These are phyloP conservation scores for Epicampocera succincta DNA, from an alignment of 2,888 invertebrate genomes.

Conservation along the genomic window DNA sequence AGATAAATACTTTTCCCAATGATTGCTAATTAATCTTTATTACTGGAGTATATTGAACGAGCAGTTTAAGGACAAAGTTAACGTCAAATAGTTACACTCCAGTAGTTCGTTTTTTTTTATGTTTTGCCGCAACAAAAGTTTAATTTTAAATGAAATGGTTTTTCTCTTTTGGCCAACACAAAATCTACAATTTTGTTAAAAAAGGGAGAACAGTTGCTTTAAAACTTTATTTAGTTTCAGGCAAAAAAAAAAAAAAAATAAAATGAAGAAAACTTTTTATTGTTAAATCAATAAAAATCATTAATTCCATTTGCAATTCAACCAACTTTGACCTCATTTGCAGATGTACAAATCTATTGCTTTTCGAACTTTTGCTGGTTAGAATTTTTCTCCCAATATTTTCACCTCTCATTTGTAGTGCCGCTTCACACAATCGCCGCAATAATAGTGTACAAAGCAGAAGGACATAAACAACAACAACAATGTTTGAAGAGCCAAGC, in stretches of 20 bases:
- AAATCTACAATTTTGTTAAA: conserved; percentile 3
- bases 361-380: conserved; percentile 12
- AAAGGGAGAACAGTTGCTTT: neutral
- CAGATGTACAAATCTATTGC: conserved; percentile 45
- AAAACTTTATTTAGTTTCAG: conserved; percentile 41
- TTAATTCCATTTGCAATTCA: conserved; percentile 47
- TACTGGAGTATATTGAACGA: conserved; percentile 3
- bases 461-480: conserved; percentile 42
- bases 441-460: conserved; percentile 48
- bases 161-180: neutral
- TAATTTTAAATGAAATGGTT: conserved; percentile 8
- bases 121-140: conserved; percentile 14
- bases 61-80: neutral
- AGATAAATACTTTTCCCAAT: neutral
- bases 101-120: conserved; percentile 1
- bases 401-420: conserved; percentile 63
- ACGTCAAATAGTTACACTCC: conserved; percentile 14
- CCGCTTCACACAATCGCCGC: conserved; percentile 42
- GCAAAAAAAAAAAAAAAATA: neutral
- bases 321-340: conserved; percentile 57
- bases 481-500: conserved; percentile 31
- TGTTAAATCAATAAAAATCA: conserved; percentile 63
- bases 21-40: conserved; percentile 43
- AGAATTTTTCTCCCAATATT: conserved; percentile 44
- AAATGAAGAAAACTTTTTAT: conserved; percentile 27